These are phyloP conservation scores for Carlito syrichta DNA, from an alignment of 2,113 vertebrate species.

Conservation along the genomic window DNA sequence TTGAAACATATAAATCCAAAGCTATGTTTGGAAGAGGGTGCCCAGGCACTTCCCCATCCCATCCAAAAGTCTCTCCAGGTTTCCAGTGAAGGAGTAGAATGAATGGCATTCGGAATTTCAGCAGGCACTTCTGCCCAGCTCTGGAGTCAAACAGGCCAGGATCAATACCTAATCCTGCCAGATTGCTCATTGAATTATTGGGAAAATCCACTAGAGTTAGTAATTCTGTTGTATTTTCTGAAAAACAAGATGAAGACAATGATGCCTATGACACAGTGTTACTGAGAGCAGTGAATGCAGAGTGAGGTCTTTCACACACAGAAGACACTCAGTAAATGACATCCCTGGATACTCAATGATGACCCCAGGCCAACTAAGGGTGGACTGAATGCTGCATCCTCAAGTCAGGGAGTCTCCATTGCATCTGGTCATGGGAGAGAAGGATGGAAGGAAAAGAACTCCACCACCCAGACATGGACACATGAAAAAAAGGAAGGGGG, in stretches of 20 bases:
- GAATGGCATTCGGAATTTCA: background rate
- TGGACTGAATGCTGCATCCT: too few relatives aligned
- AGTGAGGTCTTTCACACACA: accelerated
- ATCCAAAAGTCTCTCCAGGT: background rate
- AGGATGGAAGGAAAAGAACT: too few relatives aligned
- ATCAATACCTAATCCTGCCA: background rate
- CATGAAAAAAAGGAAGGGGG: background rate
- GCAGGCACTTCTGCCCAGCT: background rate
- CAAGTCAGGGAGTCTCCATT: background rate
- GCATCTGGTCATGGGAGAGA: background rate
- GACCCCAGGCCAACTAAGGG: accelerated
- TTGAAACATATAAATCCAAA: background rate
- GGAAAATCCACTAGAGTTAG: background rate
- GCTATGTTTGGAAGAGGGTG: background rate
- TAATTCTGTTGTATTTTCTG: background rate
- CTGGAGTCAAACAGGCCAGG: background rate
- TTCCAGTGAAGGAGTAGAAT: background rate
- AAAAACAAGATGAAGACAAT: background rate
- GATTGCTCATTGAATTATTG: background rate
- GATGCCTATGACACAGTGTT: accelerated
- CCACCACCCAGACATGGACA: accelerated
- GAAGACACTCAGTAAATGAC: accelerated
- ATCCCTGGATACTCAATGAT: background rate
- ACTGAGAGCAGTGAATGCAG: background rate
- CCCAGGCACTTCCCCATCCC: accelerated